Base-by-base conservation (phyloP, 2,888 invertebrate species). In the Stramonita haemastoma region DNA sequence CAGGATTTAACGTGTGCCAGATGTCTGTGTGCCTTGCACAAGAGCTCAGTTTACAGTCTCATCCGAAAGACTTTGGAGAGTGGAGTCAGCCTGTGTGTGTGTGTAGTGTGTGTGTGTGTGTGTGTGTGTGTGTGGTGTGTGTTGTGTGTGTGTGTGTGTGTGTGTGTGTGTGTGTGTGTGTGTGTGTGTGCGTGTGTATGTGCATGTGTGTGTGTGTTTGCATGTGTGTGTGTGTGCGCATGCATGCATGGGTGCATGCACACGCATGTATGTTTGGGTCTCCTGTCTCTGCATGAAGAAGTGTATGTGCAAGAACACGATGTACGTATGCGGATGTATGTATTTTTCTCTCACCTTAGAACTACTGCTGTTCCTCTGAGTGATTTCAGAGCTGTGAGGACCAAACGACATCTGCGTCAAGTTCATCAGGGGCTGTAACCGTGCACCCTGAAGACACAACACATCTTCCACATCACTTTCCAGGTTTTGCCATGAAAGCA, bases 391-490 rank as follows among this genome's bases (percentile, higher is more conserved):
- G 26, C 29, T 89, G 83, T 89, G 89, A 2, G 85, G 57, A 32
- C 85, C 89, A 34, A 89, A 73, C 22, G 89, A 85, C 26, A 89
- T 85, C 85, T 89, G 89, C 11, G 89, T 89, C 85, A 89, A n/a
- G 57, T 79, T 91, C 89, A 81, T 88, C 90, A 88, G 90, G 6
- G 84, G 89, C 87, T 79, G 87, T 46, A 85, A 85, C n/a, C 88
- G 57, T 32, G 83, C 77, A 34, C 79, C 89, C 88, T 73, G 70
- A 11, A 32, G 29, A 46, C 79, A 79, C 15, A 73, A 73, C 17
- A 26, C 60, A 60, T 19, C 15, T 19, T 15, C 60, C 60, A 60
- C 15, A 15, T 60, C 15, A 60, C 15, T 60, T 60, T 60, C 26
- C 70, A 73, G n/a, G 11, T 73, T 73, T 73, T 1, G n/a, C 8